A percentile compares a stretch with the other conserved stretches of the same genome.
Conservation (phyloP, 2,113 vertebrate species). For the Oncorhynchus nerka region DNA sequence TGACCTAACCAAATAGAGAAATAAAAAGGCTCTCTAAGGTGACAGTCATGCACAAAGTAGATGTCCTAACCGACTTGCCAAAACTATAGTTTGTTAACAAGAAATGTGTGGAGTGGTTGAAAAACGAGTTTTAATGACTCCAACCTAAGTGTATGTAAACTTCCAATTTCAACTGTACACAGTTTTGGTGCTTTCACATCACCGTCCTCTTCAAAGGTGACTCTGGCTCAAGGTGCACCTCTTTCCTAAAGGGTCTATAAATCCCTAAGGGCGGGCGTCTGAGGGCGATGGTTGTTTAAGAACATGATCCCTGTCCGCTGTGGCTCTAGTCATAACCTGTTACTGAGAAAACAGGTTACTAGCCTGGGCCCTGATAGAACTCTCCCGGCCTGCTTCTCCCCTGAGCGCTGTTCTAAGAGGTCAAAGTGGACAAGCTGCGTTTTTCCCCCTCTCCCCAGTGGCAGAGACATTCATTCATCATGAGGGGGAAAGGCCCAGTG, state of each 20-base stretch:
- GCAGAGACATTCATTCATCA: slow-evolving; percentile 55
- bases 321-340: slow-evolving; percentile 11
- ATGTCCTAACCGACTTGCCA: too few species aligned
- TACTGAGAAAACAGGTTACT: slow-evolving; percentile 36
- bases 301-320: slow-evolving; percentile 49
- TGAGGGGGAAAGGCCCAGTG: slow-evolving; percentile 15
- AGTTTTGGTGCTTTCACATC: slow-evolving; percentile 8
- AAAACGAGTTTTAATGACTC: too few species aligned
- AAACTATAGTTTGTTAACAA: too few species aligned
- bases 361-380: neutral
- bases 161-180: neutral
- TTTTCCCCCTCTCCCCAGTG: slow-evolving; percentile 29
- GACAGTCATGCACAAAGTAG: too few species aligned
- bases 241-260: slow-evolving; percentile 39
- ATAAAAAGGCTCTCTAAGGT: too few species aligned
- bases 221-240: slow-evolving; percentile 37
- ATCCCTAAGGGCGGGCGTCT: slow-evolving; percentile 5
- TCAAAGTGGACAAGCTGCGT: slow-evolving; percentile 56
- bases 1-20: too few species aligned
- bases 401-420: slow-evolving; percentile 32
- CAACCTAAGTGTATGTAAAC: too few species aligned
- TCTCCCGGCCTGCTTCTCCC: slow-evolving; percentile 25
- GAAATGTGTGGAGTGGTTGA: too few species aligned
- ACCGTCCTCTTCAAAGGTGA: slow-evolving; percentile 45
- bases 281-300: slow-evolving; percentile 53